A percentile compares a stretch with the other conserved stretches of the same genome.
Conservation (phyloP, 2,797 vertebrate genomes). For the Acanthiza pusilla region DNA sequence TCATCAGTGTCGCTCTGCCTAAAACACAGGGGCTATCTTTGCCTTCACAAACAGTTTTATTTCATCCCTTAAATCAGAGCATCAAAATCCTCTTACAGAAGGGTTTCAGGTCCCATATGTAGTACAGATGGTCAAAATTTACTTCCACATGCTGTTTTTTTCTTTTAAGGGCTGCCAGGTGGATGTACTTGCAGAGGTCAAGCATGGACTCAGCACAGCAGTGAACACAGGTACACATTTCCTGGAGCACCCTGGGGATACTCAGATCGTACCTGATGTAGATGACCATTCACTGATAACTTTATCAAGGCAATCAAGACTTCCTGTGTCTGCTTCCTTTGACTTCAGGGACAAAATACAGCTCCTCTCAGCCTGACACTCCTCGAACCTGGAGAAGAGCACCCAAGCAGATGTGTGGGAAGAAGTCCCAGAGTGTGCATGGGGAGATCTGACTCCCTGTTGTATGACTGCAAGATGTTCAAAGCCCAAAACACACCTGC, state of each 20-base stretch:
- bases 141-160: neutral
- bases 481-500: neutral
- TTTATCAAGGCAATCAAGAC: neutral
- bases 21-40: neutral
- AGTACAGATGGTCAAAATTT: neutral
- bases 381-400: neutral
- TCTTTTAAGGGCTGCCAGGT: neutral
- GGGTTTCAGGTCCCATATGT: neutral
- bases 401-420: neutral
- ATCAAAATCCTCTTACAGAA: neutral
- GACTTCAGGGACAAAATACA: neutral
- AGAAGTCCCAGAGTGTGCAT: neutral
- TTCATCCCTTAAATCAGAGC: neutral
- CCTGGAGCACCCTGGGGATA: neutral
- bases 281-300: neutral
- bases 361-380: neutral
- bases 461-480: neutral
- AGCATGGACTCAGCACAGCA: neutral
- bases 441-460: neutral
- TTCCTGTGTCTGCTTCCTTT: neutral
- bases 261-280: neutral
- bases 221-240: neutral
- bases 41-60: neutral
- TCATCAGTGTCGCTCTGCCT: neutral
- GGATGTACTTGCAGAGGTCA: neutral